Evolutionary conservation across 1,140 invertebrate genomes (phyloP), one percentile per base, ranked within the genome.

Genomic region (Tetramorium parvispinum): DNA sequence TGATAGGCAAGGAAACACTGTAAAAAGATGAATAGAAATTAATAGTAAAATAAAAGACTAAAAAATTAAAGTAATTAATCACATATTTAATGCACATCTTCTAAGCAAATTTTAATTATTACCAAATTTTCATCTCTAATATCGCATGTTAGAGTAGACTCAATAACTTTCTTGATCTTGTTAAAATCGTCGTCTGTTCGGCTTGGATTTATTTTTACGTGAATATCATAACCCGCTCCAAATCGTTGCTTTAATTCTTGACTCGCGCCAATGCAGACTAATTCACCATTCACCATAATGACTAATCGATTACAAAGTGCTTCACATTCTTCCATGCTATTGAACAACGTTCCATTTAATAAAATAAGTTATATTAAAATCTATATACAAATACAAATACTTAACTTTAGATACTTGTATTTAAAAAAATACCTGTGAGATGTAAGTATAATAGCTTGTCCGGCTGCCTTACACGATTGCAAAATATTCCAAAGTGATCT

Each of bases 281-380:
- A 96, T 79, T 97, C 96, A 0, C 98, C 98, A 92, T 97, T 97
- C 1, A 98, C 98, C 98, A 99, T 98, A 59, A 99, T 98, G 32
- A 97, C 98, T 63, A 98, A 94, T 70, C 98, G 94, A 37, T 97
- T 97, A 92, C 98, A 99, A 4, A 99, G 95, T 18, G 97, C 98
- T 94, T 99, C 98, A 94, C 98, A 98, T 95, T 99, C 98, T 94
- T 98, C 98, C 98, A 99, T 98, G 89, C 98, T 97, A 91, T 73
- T 55, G 46, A 21, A 51, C 10, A 49, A 86, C 32, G 18, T 43
- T 75, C 1, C 5, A n/a, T 40, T 46, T 1, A 10, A 18, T 24
- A 70, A 81, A 43, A 32, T 46, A 6, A 63, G 27, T 40, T 76
- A 13, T 11, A 55, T 77, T 55, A 1, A 73, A n/a, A 13, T 70